Base-by-base conservation (phyloP, 2,888 invertebrate genomes). In the Germaria angustata region DNA sequence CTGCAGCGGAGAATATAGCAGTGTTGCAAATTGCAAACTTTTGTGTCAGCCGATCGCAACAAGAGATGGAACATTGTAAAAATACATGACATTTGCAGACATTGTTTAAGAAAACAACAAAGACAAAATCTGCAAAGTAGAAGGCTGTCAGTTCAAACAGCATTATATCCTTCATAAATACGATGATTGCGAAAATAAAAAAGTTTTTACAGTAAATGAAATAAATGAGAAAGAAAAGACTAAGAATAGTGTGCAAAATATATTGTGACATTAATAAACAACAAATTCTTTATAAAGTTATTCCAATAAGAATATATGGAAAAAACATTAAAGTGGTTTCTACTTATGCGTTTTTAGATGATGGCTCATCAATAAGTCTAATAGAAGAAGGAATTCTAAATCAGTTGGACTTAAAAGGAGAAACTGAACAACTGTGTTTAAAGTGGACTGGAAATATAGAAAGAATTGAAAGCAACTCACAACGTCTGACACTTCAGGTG, bases 331-430 rank as follows among this genome's bases (percentile, higher is more conserved):
- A 72, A 59, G 22, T 36, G 0, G 7, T 63, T 66, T 85, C n/a
- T n/a, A n/a, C n/a, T n/a, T n/a, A n/a, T n/a, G n/a, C n/a, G n/a
- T n/a, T n/a, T n/a, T n/a, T n/a, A n/a, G n/a, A n/a, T n/a, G n/a
- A n/a, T n/a, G n/a, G n/a, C n/a, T n/a, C n/a, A n/a, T n/a, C n/a
- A n/a, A n/a, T n/a, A n/a, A n/a, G n/a, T n/a, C n/a, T n/a, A 36
- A 84, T 84, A 49, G 84, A 85, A 28, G 80, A 81, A 80, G 77
- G 75, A 22, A 71, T 84, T 15, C 28, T 75, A 9, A 41, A 24
- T 0, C 51, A 75, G 24, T 49, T 84, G 1, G 66, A 71, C 11
- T 44, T 76, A 28, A 32, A 72, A 9, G 84, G 85, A n/a, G 73
- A 81, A 63, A 5, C 53, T 4, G 66, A 80, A 59, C 71, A 80